phyloP scores from a whole-genome alignment of 2,888 invertebrate genomes.

The Synanthedon vespiformis region DNA sequence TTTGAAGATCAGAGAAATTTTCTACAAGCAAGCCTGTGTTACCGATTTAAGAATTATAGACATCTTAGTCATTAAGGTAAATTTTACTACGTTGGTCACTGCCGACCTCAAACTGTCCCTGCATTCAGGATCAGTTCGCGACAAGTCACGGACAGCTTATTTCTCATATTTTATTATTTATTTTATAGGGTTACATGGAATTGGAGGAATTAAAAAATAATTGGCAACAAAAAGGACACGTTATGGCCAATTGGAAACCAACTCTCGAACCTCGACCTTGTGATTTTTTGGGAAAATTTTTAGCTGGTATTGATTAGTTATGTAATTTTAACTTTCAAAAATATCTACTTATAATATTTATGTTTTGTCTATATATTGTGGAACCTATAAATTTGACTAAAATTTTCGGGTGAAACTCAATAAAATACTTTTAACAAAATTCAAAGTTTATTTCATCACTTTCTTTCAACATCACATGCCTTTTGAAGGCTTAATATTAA shows the following conservation, averaged over 20 bases:
- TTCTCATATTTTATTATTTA: neutral
- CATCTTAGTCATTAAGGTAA: conserved; percentile 89
- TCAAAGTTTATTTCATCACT: conserved; percentile 46
- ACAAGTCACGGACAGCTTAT: too few relatives aligned
- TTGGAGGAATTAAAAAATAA: conserved; percentile 83
- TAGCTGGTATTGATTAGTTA: conserved; percentile 63
- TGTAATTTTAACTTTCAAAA: too few relatives aligned
- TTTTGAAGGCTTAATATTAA: conserved; percentile 28
- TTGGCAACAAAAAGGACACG: conserved; percentile 88
- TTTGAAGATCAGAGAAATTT: conserved; percentile 81
- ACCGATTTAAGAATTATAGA: conserved; percentile 90
- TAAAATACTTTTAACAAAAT: conserved; percentile 24
- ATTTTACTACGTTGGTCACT: too few relatives aligned
- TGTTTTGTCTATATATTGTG: too few relatives aligned
- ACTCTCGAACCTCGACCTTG: conserved; percentile 81
- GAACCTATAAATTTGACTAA: too few relatives aligned
- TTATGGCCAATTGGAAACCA: conserved; percentile 89
- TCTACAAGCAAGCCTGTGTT: conserved; percentile 79
- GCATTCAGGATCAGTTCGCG: too few relatives aligned
- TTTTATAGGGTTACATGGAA: conserved; percentile 90
- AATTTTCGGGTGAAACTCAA: neutral
- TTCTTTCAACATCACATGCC: conserved; percentile 50
- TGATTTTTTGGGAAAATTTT: conserved; percentile 91
- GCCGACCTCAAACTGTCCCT: too few relatives aligned
- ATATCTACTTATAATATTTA: too few relatives aligned